Conservation (phyloP, 2,113 vertebrate genomes). For the Triplophysa rosa region DNA sequence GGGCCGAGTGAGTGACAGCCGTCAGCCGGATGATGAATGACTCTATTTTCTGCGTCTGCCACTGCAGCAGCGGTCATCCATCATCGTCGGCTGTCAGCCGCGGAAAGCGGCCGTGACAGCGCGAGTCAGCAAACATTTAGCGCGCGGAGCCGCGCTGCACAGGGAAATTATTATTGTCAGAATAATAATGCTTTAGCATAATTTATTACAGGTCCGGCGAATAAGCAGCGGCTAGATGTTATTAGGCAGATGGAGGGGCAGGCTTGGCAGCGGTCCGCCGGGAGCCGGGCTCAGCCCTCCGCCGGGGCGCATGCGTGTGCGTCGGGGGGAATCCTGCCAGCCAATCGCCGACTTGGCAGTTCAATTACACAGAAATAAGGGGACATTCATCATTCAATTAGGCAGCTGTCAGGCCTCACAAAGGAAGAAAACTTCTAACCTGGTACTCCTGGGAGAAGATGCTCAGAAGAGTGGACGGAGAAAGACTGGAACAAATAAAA, state of each 20-base stretch:
- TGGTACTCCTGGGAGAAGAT: constrained; percentile 99
- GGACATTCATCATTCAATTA: constrained; percentile 99
- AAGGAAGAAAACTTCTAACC: constrained; percentile 99
- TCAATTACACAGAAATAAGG: constrained; percentile 99
- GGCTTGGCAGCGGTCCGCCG: constrained; percentile 98
- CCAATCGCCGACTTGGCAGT: constrained; percentile 99
- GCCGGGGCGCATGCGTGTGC: constrained; percentile 63
- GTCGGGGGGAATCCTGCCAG: constrained; percentile 89
- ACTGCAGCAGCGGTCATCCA: constrained; percentile 97
- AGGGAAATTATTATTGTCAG: constrained; percentile 99
- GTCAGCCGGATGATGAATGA: constrained; percentile 99
- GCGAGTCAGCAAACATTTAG: constrained; percentile 99
- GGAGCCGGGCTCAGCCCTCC: constrained; percentile 90
- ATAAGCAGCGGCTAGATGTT: constrained; percentile 99
- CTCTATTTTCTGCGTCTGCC: constrained; percentile 99
- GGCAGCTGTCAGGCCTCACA: constrained; percentile 99
- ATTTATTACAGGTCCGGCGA: constrained; percentile 99
- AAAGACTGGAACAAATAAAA: constrained; percentile 99
- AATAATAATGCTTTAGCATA: constrained; percentile 99
- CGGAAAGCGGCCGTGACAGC: constrained; percentile 99
- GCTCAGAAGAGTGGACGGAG: constrained; percentile 99
- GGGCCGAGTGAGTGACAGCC: constrained; percentile 98
- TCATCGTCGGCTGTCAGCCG: constrained; percentile 99
- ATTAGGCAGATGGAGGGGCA: constrained; percentile 99
- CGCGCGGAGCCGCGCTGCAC: constrained; percentile 97